Evolutionary conservation across 2,888 invertebrate genomes (phyloP).

Genomic region (Fragum whitleyi): DNA sequence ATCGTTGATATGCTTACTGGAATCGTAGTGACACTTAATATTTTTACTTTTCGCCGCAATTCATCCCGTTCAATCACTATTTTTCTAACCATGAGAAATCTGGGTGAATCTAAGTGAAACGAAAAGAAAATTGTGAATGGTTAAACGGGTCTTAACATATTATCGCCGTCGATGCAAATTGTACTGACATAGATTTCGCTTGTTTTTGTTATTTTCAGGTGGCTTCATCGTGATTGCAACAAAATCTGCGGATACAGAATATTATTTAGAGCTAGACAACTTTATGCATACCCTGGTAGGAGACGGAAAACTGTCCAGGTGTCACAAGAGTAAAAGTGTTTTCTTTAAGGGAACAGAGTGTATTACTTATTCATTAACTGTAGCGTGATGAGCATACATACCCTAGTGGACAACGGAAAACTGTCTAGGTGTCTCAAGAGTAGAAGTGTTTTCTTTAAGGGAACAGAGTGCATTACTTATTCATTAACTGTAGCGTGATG

Average conservation of each 20-base stretch:
- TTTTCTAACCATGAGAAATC: too few relatives aligned
- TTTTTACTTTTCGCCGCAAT: too few relatives aligned
- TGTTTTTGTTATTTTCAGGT: neutral
- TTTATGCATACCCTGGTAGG: neutral
- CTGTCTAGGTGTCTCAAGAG: neutral
- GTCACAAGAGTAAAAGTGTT: neutral
- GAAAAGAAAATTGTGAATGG: too few relatives aligned
- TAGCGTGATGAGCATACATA: neutral
- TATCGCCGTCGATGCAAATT: too few relatives aligned
- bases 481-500: neutral
- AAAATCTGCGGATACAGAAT: neutral
- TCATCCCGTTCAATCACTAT: too few relatives aligned
- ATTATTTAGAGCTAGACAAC: neutral
- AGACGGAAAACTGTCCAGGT: neutral
- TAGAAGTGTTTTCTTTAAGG: slow-evolving; percentile 1
- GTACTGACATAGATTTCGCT: too few relatives aligned
- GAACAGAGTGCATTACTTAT: neutral
- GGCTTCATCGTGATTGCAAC: neutral
- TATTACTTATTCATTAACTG: neutral
- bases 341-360: neutral
- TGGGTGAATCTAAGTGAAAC: too few relatives aligned
- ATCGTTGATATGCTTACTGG: too few relatives aligned
- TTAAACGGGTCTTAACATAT: too few relatives aligned
- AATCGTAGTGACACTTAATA: too few relatives aligned
- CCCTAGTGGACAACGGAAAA: neutral